These are phyloP conservation scores for Geopemphigus sp. DNA, from an alignment of 1,140 invertebrate species.

Conservation along the genomic window DNA sequence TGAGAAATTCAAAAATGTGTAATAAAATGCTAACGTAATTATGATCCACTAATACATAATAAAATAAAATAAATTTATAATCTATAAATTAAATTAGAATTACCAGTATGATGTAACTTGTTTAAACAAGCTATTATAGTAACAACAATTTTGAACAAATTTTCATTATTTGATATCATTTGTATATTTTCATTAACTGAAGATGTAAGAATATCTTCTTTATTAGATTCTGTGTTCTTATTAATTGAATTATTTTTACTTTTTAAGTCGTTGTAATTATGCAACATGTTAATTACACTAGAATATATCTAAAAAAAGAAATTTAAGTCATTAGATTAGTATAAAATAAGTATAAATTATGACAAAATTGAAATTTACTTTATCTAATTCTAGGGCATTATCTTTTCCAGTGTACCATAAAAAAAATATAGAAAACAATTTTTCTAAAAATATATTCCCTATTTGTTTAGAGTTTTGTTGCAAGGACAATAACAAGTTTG, in stretches of 20 bases:
- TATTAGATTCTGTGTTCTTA: neutral
- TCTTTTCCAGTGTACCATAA: constrained; percentile 44
- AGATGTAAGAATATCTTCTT: neutral
- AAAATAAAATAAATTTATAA: too few species aligned
- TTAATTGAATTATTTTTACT: neutral
- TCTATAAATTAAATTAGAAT: neutral
- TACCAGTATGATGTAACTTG: constrained; percentile 14
- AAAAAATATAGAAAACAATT: constrained; percentile 12
- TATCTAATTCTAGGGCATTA: constrained; percentile 15
- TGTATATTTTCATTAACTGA: neutral
- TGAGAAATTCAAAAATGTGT: too few species aligned
- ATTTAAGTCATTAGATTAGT: neutral
- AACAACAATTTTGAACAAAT: constrained; percentile 28
- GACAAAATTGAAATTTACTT: constrained; percentile 7
- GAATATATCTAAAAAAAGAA: constrained; percentile 7
- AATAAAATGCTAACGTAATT: too few species aligned
- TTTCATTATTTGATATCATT: neutral
- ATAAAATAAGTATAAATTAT: neutral
- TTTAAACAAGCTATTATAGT: constrained; percentile 34
- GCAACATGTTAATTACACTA: neutral
- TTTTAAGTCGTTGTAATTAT: neutral
- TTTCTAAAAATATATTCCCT: constrained; percentile 24
- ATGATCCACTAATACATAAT: too few species aligned
- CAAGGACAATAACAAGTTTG: constrained; percentile 27
- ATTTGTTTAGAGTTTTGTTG: constrained; percentile 16